Conservation (phyloP, 2,797 vertebrate species). For the Chaenodraco wilsoni region DNA sequence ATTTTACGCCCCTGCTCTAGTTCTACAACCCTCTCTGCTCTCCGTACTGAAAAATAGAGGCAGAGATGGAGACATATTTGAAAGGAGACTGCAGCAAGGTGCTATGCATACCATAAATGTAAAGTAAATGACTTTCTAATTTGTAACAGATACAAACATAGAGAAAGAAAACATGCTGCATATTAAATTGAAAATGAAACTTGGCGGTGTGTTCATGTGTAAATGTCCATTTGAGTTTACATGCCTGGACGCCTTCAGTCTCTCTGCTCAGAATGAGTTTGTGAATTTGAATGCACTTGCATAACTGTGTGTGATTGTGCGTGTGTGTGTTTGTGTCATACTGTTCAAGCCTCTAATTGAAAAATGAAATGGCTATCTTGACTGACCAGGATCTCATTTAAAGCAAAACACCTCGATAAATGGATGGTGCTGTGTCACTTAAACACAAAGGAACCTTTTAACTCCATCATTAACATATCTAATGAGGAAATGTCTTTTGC, state of each 20-base stretch:
- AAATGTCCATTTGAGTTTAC: neutral
- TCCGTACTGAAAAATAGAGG: neutral
- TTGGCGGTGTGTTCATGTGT: neutral
- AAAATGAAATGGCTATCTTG: neutral
- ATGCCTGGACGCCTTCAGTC: neutral
- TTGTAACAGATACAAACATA: neutral
- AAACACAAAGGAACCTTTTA: neutral
- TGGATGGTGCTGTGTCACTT: neutral
- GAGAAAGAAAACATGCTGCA: neutral
- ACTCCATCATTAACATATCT: neutral
- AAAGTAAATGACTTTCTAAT: neutral
- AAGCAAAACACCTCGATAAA: neutral
- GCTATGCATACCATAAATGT: no score
- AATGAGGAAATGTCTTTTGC: neutral
- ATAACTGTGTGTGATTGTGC: no score
- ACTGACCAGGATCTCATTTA: neutral
- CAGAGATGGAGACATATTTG: no score
- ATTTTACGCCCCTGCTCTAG: neutral
- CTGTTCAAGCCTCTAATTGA: slow-evolving; percentile 1
- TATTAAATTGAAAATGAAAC: neutral
- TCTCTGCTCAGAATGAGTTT: neutral
- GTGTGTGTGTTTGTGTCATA: neutral
- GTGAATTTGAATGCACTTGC: no score
- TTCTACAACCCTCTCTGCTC: neutral
- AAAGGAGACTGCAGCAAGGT: no score